Evolutionary conservation across 2,888 invertebrate genomes (phyloP), one percentile per base, ranked within the genome.

Genomic region (Bombylius major): DNA sequence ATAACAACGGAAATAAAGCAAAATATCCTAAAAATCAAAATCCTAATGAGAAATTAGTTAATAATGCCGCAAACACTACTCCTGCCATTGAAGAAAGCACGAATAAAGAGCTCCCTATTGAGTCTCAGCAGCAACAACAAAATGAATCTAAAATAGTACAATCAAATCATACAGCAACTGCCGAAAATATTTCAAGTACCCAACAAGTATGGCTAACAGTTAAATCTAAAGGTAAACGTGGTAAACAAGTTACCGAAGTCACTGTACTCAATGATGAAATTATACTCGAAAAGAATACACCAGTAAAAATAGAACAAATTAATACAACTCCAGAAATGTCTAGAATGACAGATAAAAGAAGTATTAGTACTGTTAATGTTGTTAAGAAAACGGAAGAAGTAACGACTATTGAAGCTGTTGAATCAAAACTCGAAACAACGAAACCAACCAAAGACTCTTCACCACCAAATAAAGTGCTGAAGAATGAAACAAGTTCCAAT

Each of bases 181-280:
- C 44, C 44, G 33, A 33, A 33, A 44, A 13, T 13, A 46, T 46
- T 9, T 9, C 32, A 5, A n/a, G 23, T 13, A 7, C 46, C n/a
- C 32, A 50, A 36, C 32, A 50, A 36, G 12, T n/a, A 46, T 61
- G 60, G 60, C 55, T 58, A 50, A 61, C 58, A 5, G 59, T 61
- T n/a, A 56, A 55, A 51, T 49, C 57, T 32, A 50, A 51, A 12
- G 59, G 60, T 12, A 61, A 61, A 54, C 56, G 57, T 13, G 42
- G 39, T 42, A 55, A 53, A 48, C 46, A 56, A 12, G 11, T 42
- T 5, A 53, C 53, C 9, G 58, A 59, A 33, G 39, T 46, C 8
- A 47, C 31, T 12, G 13, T 31, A 23, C 3, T 46, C 23, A 48
- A 54, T 14, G 39, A 50, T 39, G 14, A 47, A 36, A 23, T 23